Evolutionary conservation across 2,888 invertebrate species (phyloP), one percentile per base, ranked within the genome.

Genomic region (Lepeophtheirus nordmannii): DNA sequence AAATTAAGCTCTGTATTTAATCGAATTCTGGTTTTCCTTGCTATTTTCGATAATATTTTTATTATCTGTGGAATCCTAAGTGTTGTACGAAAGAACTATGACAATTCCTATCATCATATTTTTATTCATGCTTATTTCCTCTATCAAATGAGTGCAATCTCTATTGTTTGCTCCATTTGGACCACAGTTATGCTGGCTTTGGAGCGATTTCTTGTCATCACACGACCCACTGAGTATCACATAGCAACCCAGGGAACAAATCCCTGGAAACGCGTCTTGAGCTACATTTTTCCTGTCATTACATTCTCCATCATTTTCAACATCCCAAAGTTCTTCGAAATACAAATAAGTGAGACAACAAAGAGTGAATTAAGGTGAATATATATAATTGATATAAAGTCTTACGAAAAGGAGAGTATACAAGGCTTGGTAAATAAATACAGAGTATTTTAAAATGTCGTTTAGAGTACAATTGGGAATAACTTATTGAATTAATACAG

Each of bases 21-120:
- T 56, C 22, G 30, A 14, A 64, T 64, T 9, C 30, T 64, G 20
- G 30, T 56, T 10, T 57, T 64, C 10, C 30, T 64, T 1, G 58
- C 58, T 17, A 64, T 57, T 23, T 57, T 64, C 57, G 64, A 57
- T 56, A 64, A 57, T 56, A 57, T 64, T 17, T 53, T 64, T 56
- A 64, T 64, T 22, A 23, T 64, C 10, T 62, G 62, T 41, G 38
- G 39, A 20, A 40, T 62, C 14, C 39, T 62, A 9, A 40, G 39
- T 20, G 62, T 20, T 40, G 23, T 62, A 10, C 20, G 60, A 5
- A 14, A 17, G 14, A 46, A 46, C 53, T 46, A 46, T 17, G 53
- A 46, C 17, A 17, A 8, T 17, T 46, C 53, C 8, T 14, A 46
- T 17, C 8, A 46, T 46, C 60, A 62, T 23, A 40, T 62, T 17